Evolutionary conservation across 2,888 invertebrate species (phyloP).

Genomic region (Trichogramma evanescens): DNA sequence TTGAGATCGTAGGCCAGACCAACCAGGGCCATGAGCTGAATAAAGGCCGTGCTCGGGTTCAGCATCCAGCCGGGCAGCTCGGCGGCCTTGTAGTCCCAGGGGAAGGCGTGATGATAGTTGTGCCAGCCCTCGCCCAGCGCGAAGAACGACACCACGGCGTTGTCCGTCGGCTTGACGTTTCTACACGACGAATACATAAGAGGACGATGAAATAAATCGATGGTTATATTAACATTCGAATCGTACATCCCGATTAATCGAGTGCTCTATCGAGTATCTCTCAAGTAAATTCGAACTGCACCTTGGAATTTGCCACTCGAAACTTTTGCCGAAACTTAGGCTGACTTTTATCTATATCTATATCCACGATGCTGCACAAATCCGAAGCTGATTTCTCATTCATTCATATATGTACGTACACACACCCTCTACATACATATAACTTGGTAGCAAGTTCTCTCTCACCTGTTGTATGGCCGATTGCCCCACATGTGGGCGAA

Average conservation of each 20-base stretch:
- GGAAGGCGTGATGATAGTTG: conserved; percentile 61
- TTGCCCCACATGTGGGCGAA: conserved; percentile 54
- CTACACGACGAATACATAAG: conserved; percentile 25
- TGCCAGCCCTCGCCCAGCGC: conserved; percentile 56
- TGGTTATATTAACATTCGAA: too few relatives aligned
- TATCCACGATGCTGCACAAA: too few relatives aligned
- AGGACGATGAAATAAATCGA: neutral
- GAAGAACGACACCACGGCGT: conserved; percentile 48
- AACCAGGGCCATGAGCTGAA: conserved; percentile 37
- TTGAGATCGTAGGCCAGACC: conserved; percentile 42
- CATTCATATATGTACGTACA: neutral
- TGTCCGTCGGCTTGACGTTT: conserved; percentile 47
- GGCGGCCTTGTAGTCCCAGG: conserved; percentile 48
- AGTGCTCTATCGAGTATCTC: too few relatives aligned
- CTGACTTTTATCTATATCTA: too few relatives aligned
- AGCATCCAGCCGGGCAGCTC: conserved; percentile 37
- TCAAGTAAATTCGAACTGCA: too few relatives aligned
- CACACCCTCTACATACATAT: neutral
- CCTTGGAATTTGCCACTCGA: too few relatives aligned
- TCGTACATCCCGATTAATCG: too few relatives aligned
- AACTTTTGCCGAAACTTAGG: too few relatives aligned
- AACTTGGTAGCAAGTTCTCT: too few relatives aligned
- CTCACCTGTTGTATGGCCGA: conserved; percentile 47
- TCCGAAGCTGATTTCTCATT: neutral
- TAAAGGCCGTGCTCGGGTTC: conserved; percentile 38